phyloP scores from a whole-genome alignment of 2,113 vertebrate species.

The Actinemys pallida region DNA sequence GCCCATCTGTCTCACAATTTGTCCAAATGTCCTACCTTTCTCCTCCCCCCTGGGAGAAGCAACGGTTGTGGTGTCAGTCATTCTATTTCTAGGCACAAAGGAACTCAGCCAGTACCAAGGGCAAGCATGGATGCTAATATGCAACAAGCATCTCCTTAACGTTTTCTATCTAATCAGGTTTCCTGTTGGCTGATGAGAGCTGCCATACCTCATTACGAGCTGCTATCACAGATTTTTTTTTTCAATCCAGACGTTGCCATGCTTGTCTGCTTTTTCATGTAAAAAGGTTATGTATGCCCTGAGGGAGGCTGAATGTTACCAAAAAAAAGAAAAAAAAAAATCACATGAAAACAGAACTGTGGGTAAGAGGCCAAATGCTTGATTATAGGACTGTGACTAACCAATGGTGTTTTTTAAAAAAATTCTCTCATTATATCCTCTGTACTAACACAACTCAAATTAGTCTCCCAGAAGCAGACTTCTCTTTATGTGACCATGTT shows the following conservation, averaged over 20 bases:
- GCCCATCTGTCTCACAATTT: neutral
- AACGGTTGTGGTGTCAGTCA: neutral
- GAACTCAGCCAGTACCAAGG: slow-evolving; percentile 28
- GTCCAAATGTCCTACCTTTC: neutral
- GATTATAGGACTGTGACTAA: slow-evolving; percentile 56
- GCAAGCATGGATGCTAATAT: neutral
- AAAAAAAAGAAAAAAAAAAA: neutral
- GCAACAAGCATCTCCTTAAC: neutral
- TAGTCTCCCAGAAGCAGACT: slow-evolving; percentile 53
- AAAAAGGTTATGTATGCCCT: slow-evolving; percentile 69
- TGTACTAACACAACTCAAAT: slow-evolving; percentile 51
- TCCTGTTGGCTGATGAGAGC: slow-evolving; percentile 38
- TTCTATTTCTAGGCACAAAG: neutral
- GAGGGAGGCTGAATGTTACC: slow-evolving; percentile 34
- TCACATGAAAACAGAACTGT: slow-evolving; percentile 40
- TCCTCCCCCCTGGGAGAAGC: neutral
- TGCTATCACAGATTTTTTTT: slow-evolving; percentile 46
- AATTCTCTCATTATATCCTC: slow-evolving; percentile 20
- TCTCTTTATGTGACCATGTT: slow-evolving; percentile 55
- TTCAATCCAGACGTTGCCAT: slow-evolving; percentile 10
- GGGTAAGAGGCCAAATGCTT: slow-evolving; percentile 50
- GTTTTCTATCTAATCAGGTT: slow-evolving; percentile 44
- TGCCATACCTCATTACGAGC: slow-evolving; percentile 42
- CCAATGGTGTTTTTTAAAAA: neutral
- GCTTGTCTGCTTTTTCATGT: slow-evolving; percentile 53